Evolutionary conservation across 2,113 vertebrate genomes (phyloP).

Genomic region (Oncorhynchus gorbuscha): DNA sequence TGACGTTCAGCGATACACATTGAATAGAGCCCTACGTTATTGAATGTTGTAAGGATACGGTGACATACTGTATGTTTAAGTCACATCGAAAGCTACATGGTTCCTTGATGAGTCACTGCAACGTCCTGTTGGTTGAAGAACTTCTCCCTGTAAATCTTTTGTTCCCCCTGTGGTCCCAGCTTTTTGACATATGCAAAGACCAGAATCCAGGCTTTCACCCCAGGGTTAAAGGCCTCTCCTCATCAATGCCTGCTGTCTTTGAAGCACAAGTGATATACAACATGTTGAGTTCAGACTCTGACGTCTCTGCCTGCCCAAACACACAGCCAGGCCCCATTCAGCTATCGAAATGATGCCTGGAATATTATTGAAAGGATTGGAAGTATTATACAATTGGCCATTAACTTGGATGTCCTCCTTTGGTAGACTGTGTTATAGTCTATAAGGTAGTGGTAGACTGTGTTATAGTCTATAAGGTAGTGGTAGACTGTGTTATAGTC

Average conservation of each 20-base stretch:
- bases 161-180: conserved; percentile 31
- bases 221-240: conserved; percentile 64
- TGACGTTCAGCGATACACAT: too few relatives aligned
- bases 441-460: neutral
- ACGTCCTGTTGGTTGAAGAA: neutral
- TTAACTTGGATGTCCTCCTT: neutral
- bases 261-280: conserved; percentile 74
- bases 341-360: conserved; percentile 39
- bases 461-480: neutral
- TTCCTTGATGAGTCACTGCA: conserved; percentile 10
- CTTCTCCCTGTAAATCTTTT: conserved; percentile 16
- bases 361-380: neutral
- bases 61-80: neutral
- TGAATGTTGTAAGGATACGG: neutral
- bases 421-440: neutral
- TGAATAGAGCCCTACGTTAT: too few relatives aligned
- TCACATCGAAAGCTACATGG: conserved; percentile 21
- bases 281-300: conserved; percentile 52
- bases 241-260: conserved; percentile 66
- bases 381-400: neutral
- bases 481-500: too few relatives aligned
- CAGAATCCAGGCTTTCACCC: conserved; percentile 64
- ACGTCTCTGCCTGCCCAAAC: conserved; percentile 44
- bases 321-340: conserved; percentile 10
- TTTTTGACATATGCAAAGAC: conserved; percentile 66